Percentiles rank a stretch among this genome's conserved stretches.
Conservation (phyloP, 2,113 vertebrate species). For the Oceanites oceanicus region DNA sequence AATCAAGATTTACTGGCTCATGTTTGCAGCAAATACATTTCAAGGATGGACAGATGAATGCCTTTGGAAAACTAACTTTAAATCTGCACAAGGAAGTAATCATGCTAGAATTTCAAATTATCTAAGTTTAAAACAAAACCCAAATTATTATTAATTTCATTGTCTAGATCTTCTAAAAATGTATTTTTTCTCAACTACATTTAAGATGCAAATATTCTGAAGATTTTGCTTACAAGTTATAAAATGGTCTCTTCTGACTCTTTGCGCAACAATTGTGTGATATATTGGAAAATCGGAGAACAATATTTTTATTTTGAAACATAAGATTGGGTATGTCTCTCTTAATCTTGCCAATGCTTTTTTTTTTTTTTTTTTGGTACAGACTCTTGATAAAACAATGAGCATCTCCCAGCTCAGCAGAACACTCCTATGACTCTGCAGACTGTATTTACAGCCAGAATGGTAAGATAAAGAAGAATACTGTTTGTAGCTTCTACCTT, state of each 20-base stretch:
- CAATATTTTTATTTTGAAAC: neutral
- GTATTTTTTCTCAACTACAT: neutral
- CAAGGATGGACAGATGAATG: neutral
- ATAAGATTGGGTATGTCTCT: neutral
- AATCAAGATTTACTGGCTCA: neutral
- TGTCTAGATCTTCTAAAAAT: neutral
- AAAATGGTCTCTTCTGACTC: neutral
- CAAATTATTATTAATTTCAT: neutral
- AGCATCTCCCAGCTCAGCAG: neutral
- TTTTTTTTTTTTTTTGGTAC: neutral
- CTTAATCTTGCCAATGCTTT: neutral
- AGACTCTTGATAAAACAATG: neutral
- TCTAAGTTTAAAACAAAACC: neutral
- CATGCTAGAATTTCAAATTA: neutral
- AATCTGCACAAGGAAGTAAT: neutral
- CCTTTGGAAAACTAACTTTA: neutral
- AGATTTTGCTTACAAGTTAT: neutral
- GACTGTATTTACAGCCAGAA: neutral
- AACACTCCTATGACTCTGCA: neutral
- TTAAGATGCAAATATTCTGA: neutral
- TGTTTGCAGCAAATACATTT: neutral
- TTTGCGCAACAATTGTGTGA: neutral
- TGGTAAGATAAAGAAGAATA: neutral
- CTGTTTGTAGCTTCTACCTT: neutral
- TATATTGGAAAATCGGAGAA: neutral